Conservation (phyloP, 2,113 vertebrate species). For the Capra hircus region DNA sequence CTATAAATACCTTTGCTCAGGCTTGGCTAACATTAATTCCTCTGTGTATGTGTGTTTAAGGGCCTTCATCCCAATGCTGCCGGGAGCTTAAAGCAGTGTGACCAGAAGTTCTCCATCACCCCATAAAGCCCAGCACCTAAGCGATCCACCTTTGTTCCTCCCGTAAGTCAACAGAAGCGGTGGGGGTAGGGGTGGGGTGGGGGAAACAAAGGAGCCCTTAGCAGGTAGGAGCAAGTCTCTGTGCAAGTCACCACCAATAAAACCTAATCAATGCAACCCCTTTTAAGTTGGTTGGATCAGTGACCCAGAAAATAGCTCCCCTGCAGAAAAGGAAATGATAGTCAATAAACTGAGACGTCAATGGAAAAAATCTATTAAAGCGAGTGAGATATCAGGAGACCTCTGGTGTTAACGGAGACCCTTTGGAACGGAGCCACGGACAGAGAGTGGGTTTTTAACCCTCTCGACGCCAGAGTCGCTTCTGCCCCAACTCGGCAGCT, state of each 20-base stretch:
- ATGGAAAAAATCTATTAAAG: slow-evolving; percentile 87
- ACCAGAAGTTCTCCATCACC: neutral
- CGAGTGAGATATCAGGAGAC: slow-evolving; percentile 75
- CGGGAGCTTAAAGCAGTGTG: neutral
- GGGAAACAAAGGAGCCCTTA: slow-evolving; percentile 44
- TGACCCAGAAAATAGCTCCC: slow-evolving; percentile 93
- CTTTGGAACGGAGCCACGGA: slow-evolving; percentile 81
- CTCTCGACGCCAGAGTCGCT: neutral
- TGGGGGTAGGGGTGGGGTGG: neutral
- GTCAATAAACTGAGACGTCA: slow-evolving; percentile 84
- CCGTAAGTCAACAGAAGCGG: neutral
- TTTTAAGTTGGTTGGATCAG: slow-evolving; percentile 88
- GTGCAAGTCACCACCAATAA: slow-evolving; percentile 82
- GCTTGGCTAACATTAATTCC: neutral
- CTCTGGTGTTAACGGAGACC: slow-evolving; percentile 82
- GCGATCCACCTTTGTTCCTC: neutral
- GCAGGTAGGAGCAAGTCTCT: slow-evolving; percentile 69
- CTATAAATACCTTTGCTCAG: neutral
- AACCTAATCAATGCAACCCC: slow-evolving; percentile 86
- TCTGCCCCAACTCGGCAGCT: neutral
- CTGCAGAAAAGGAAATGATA: slow-evolving; percentile 90
- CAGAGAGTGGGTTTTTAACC: slow-evolving; percentile 74
- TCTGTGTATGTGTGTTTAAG: neutral
- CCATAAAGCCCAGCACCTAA: neutral
- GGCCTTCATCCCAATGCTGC: neutral